A percentile compares a stretch with the other conserved stretches of the same genome.
These are phyloP conservation scores for Diaperis boleti DNA, from an alignment of 2,888 invertebrate genomes.

Conservation along the genomic window DNA sequence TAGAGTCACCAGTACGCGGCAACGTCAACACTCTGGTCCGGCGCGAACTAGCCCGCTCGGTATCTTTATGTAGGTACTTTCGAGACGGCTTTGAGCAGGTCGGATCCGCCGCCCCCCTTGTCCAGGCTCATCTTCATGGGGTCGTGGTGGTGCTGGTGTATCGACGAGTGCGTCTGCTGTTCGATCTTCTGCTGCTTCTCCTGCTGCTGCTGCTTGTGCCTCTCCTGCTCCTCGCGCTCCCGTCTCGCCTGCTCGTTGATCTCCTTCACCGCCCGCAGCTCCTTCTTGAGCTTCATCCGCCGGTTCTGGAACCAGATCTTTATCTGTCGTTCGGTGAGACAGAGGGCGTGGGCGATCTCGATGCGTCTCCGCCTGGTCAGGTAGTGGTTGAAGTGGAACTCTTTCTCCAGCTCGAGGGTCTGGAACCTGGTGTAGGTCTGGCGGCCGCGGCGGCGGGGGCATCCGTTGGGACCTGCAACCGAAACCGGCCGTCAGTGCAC, in stretches of 20 bases:
- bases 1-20: constrained; percentile 34
- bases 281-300: constrained; percentile 97
- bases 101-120: constrained; percentile 76
- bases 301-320: constrained; percentile 98
- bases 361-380: constrained; percentile 95
- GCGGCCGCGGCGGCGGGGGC: constrained; percentile 92
- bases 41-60: not conserved
- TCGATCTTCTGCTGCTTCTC: constrained; percentile 85
- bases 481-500: too few species aligned
- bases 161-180: constrained; percentile 74
- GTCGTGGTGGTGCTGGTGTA: constrained; percentile 79
- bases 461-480: constrained; percentile 90
- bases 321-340: constrained; percentile 96
- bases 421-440: constrained; percentile 99
- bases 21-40: constrained; percentile 25
- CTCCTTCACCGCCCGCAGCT: constrained; percentile 93
- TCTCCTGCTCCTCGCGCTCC: constrained; percentile 90
- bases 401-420: constrained; percentile 97
- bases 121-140: constrained; percentile 81
- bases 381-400: constrained; percentile 98
- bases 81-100: constrained; percentile 81
- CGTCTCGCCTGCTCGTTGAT: constrained; percentile 94
- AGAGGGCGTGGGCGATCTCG: constrained; percentile 96
- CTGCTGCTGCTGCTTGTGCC: constrained; percentile 91
- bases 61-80: constrained; percentile 81